A percentile compares a stretch with the other conserved stretches of the same genome.
phyloP scores from a whole-genome alignment of 2,113 vertebrate genomes.

The Scatophagus argus region DNA sequence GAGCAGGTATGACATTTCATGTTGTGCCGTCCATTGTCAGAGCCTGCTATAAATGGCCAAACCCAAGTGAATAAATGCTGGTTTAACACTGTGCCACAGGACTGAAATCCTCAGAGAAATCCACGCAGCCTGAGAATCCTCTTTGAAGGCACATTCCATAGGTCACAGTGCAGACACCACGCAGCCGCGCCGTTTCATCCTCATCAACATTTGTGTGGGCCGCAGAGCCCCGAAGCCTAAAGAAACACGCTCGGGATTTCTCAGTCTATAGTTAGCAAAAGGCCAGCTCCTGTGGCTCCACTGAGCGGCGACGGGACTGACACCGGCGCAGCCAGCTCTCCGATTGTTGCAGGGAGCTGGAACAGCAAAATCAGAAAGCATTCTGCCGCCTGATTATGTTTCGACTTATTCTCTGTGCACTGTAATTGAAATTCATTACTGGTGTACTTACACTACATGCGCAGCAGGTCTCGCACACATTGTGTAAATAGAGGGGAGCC shows the following conservation, averaged over 20 bases:
- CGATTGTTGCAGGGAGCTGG: slow-evolving; percentile 40
- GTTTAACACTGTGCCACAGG: slow-evolving; percentile 40
- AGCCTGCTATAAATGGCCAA: slow-evolving; percentile 11
- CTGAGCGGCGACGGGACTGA: slow-evolving; percentile 42
- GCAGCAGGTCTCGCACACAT: slow-evolving; percentile 42
- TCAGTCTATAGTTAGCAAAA: slow-evolving; percentile 74
- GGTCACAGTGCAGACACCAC: slow-evolving; percentile 75
- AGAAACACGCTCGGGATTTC: slow-evolving; percentile 68
- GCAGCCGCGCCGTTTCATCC: slow-evolving; percentile 71
- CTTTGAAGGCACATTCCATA: slow-evolving; percentile 76
- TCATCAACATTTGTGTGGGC: slow-evolving; percentile 81
- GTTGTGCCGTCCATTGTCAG: neutral
- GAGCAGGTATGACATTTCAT: slow-evolving; percentile 8
- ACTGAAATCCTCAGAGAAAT: slow-evolving; percentile 60
- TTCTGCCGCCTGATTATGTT: slow-evolving; percentile 32
- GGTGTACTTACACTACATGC: slow-evolving; percentile 30
- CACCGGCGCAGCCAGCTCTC: slow-evolving; percentile 30
- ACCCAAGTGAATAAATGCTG: slow-evolving; percentile 33
- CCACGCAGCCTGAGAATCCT: slow-evolving; percentile 54
- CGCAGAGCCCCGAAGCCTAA: slow-evolving; percentile 65
- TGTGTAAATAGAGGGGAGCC: slow-evolving; percentile 61
- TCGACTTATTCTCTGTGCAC: slow-evolving; percentile 23
- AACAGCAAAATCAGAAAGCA: slow-evolving; percentile 13
- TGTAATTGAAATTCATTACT: slow-evolving; percentile 57
- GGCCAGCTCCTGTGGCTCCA: slow-evolving; percentile 70